These are phyloP conservation scores for Zootermopsis nevadensis DNA, from an alignment of 2,888 invertebrate genomes.

Conservation along the genomic window DNA sequence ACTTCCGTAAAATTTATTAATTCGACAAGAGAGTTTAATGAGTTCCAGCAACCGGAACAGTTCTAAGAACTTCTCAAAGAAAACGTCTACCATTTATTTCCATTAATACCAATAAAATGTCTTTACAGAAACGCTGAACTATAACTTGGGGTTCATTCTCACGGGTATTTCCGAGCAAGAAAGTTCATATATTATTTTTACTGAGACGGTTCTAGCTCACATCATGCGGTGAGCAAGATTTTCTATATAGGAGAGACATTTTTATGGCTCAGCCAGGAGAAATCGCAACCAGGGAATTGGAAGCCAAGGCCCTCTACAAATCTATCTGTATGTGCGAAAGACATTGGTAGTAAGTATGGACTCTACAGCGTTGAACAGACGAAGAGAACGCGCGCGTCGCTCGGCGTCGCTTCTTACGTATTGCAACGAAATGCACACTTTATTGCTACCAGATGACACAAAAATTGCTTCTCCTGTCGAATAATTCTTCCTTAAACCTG, in stretches of 20 bases:
- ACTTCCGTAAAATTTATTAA: background rate
- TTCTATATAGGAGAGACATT: background rate
- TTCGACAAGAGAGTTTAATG: background rate
- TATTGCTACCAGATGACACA: no score
- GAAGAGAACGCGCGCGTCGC: background rate
- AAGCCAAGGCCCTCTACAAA: slow-evolving; percentile 12
- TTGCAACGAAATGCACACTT: background rate
- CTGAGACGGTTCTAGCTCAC: background rate
- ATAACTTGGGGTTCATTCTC: background rate
- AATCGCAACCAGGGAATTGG: background rate
- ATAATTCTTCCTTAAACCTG: no score
- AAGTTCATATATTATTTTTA: background rate
- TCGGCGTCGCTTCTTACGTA: background rate
- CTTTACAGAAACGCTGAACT: background rate
- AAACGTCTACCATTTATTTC: background rate
- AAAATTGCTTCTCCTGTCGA: no score
- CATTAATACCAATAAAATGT: background rate
- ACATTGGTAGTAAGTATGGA: background rate
- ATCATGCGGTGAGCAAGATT: background rate
- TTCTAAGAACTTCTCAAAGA: background rate
- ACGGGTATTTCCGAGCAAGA: background rate
- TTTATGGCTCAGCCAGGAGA: background rate
- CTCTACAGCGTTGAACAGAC: background rate
- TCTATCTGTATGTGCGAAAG: background rate
- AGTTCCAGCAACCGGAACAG: no score